phyloP scores from a whole-genome alignment of 2,888 invertebrate species.

The Caradrina clavipalpis region DNA sequence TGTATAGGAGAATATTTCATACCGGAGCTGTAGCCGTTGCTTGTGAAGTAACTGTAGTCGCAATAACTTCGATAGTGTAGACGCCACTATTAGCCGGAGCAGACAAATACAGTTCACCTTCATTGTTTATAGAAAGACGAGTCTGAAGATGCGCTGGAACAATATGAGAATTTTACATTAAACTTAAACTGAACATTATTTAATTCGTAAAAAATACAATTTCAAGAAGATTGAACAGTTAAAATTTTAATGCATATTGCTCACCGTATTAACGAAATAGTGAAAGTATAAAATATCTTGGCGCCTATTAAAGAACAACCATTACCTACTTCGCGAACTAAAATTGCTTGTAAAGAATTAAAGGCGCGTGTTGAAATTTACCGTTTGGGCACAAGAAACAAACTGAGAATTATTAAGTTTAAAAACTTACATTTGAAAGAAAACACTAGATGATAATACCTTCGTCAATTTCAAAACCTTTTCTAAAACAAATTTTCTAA shows the following conservation, averaged over 20 bases:
- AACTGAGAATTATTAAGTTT: slow-evolving; percentile 6
- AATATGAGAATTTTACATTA: slow-evolving; percentile 32
- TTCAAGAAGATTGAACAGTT: too few species aligned
- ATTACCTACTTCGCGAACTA: slow-evolving; percentile 58
- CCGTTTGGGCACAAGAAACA: slow-evolving; percentile 12
- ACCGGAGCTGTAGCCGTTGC: slow-evolving; percentile 77
- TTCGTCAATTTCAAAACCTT: not conserved
- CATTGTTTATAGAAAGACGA: slow-evolving; percentile 76
- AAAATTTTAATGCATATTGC: not conserved
- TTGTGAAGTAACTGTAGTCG: slow-evolving; percentile 76
- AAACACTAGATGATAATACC: not conserved
- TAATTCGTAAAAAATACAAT: too few species aligned
- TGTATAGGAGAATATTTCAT: slow-evolving; percentile 44
- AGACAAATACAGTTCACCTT: slow-evolving; percentile 80
- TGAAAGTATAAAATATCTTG: slow-evolving; percentile 17
- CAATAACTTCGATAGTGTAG: slow-evolving; percentile 79
- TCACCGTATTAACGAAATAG: not conserved
- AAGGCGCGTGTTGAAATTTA: slow-evolving; percentile 58
- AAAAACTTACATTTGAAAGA: not conserved
- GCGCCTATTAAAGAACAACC: slow-evolving; percentile 51
- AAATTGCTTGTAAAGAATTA: slow-evolving; percentile 65
- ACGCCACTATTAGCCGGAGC: slow-evolving; percentile 77
- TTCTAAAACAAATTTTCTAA: too few species aligned
- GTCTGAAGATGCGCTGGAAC: slow-evolving; percentile 78
- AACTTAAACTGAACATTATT: not conserved